Conservation (phyloP, 2,888 invertebrate species). For the Ormyrus labotus region DNA sequence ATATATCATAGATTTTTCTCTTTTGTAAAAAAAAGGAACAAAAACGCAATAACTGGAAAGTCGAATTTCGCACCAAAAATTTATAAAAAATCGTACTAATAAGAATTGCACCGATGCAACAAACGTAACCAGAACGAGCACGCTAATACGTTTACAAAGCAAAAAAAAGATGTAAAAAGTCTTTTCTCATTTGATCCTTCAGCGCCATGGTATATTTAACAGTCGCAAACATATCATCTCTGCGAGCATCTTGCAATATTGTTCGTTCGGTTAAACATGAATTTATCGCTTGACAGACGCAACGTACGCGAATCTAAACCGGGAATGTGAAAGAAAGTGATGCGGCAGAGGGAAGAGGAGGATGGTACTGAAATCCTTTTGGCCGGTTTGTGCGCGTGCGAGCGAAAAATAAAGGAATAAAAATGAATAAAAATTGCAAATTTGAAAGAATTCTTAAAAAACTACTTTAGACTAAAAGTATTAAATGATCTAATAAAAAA, state of each 20-base stretch:
- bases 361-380: constrained; percentile 13
- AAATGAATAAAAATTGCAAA: constrained; percentile 12
- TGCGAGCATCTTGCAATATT: constrained; percentile 29
- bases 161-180: constrained; percentile 23
- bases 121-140: constrained; percentile 9
- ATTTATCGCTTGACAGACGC: background rate
- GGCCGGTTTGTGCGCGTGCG: constrained; percentile 18
- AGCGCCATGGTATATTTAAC: constrained; percentile 24
- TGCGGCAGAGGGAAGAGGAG: constrained; percentile 30
- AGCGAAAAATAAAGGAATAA: constrained; percentile 3
- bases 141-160: constrained; percentile 2
- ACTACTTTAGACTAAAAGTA: constrained; percentile 37
- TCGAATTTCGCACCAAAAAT: constrained; percentile 13
- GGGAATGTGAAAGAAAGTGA: constrained; percentile 42
- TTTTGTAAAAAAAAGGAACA: background rate
- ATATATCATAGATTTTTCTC: background rate
- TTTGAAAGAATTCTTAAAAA: constrained; percentile 37
- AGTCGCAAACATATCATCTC: constrained; percentile 18
- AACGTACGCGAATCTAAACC: background rate
- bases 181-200: constrained; percentile 35
- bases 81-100: constrained; percentile 11
- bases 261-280: constrained; percentile 15
- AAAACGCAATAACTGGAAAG: constrained; percentile 2
- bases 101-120: constrained; percentile 28
- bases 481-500: constrained; percentile 26